Base-by-base conservation (phyloP, 2,797 vertebrate species). In the Lutjanus campechanus region DNA sequence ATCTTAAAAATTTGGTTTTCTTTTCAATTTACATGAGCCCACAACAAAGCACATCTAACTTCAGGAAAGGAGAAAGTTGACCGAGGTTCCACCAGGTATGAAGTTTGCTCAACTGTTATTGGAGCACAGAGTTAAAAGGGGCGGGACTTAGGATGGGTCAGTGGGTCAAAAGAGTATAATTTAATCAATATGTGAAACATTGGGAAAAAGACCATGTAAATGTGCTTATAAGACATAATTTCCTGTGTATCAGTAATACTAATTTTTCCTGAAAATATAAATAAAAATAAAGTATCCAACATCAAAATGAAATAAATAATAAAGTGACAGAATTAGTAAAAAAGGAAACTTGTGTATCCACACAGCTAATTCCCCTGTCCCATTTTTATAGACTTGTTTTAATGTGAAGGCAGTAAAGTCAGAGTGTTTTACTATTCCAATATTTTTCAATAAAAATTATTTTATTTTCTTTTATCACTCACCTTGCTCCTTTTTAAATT, bases 401-500 rank as follows among this genome's bases (percentile, higher is more conserved):
- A n/a, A 47, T 29, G 50, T 46, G 15, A 49, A 10, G 20, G 41
- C 41, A 17, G 54, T 61, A 47, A 72, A 69, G 12, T 59, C 10
- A 44, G 1, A 0, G 17, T 51, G 19, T 60, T 50, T 63, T 15
- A 5, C 40, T n/a, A n/a, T 20, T 36, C 5, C 40, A 36, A 10
- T 19, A 5, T 22, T 50, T 36, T 2, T 22, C 15, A 5, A 20
- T 3, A 9, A 7, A 7, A 73, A 13, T 4, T 0, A 43, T 43
- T 36, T 41, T 0, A n/a, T 62, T 54, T 50, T 1, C n/a, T 69
- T 16, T 41, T 1, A 25, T 62, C 10, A 20, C 97, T 96, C 88
- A 99, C 98, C 97, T 95, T 99, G 98, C 71, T 99, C 97, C 84
- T 97, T 98, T 91, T 97, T 99, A 92, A 99, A 99, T 84, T 99